Evolutionary conservation across 1,140 invertebrate species (phyloP).

Genomic region (Pachyrhynchus sulphureomaculatus): DNA sequence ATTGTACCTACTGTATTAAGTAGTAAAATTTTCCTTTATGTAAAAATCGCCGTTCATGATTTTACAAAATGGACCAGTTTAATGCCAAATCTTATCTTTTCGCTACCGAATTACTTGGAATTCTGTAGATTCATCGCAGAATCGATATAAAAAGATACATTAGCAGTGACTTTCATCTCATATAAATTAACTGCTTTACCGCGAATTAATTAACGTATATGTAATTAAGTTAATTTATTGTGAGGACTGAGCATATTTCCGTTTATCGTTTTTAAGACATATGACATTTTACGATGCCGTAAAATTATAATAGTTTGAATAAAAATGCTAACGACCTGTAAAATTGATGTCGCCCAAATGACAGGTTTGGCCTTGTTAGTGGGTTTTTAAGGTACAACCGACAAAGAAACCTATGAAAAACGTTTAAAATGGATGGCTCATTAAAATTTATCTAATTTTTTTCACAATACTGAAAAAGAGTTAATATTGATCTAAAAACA

Average conservation of each 20-base stretch:
- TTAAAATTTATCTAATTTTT: too few relatives aligned
- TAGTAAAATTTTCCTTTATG: too few relatives aligned
- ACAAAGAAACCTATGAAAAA: too few relatives aligned
- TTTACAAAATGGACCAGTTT: conserved; percentile 1
- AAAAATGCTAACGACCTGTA: conserved; percentile 24
- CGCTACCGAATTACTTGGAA: conserved; percentile 15
- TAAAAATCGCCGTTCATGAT: not conserved
- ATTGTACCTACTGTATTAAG: too few relatives aligned
- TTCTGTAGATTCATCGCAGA: not conserved
- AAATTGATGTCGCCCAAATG: not conserved
- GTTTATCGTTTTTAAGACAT: conserved; percentile 21
- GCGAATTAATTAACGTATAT: conserved; percentile 27
- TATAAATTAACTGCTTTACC: conserved; percentile 24
- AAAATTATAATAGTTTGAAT: conserved; percentile 21
- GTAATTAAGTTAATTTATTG: conserved; percentile 29
- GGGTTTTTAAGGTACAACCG: too few relatives aligned
- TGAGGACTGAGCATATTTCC: conserved; percentile 18
- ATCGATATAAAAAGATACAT: not conserved
- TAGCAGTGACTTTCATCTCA: conserved; percentile 9
- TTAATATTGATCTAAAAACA: too few relatives aligned
- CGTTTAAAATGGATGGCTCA: too few relatives aligned
- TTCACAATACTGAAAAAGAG: too few relatives aligned
- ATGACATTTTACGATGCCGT: conserved; percentile 18
- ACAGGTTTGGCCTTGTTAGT: too few relatives aligned
- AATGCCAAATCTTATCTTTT: conserved; percentile 6